Evolutionary conservation across 92 coral and sea anemone species (phyloP).

Genomic region (Phymanthus crucifer): DNA sequence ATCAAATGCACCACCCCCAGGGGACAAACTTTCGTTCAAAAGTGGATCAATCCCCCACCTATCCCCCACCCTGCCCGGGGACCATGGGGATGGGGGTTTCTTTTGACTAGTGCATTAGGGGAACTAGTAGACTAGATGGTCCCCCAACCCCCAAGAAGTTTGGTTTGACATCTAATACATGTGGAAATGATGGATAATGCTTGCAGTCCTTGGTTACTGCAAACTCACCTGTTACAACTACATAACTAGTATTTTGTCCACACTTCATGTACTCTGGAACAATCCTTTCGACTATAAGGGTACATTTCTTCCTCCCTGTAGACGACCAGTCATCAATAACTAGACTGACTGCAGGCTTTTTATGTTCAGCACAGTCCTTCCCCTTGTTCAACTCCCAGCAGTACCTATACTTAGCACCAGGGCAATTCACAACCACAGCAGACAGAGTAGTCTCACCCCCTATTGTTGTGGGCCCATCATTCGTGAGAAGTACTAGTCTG

Average conservation of each 20-base stretch:
- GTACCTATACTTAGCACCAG: not conserved
- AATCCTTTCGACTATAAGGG: not conserved
- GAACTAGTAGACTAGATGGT: too few relatives aligned
- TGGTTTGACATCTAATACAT: too few relatives aligned
- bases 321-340: not conserved
- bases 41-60: too few relatives aligned
- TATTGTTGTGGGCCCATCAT: conserved; percentile 34
- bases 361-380: not conserved
- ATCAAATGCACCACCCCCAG: too few relatives aligned
- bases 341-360: not conserved
- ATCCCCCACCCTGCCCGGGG: too few relatives aligned
- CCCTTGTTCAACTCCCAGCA: not conserved
- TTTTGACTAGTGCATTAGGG: too few relatives aligned
- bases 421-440: conserved; percentile 26
- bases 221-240: conserved; percentile 36
- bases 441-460: conserved; percentile 53
- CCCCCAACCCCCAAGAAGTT: too few relatives aligned
- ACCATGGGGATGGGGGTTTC: too few relatives aligned
- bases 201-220: not conserved
- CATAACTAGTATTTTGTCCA: not conserved
- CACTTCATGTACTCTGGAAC: not conserved
- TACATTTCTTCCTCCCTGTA: not conserved
- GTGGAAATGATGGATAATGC: too few relatives aligned
- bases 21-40: too few relatives aligned
- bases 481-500: conserved; percentile 39